Evolutionary conservation across 2,797 vertebrate species (phyloP), one percentile per base, ranked within the genome.

Genomic region (Amniataba percoides): DNA sequence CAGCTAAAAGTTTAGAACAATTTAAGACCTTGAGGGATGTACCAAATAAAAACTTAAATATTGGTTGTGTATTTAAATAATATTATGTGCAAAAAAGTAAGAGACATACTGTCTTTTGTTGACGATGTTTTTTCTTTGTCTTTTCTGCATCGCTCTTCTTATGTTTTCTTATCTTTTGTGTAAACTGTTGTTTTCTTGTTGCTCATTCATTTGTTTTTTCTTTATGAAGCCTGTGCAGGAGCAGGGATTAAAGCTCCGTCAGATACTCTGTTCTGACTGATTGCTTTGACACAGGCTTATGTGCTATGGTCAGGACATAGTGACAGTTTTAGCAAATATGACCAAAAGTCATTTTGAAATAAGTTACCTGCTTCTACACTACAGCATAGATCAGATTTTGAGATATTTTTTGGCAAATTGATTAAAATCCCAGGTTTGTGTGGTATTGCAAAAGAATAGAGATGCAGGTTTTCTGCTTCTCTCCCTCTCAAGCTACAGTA

Each of bases 381-480:
- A 48, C 3, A 34, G 23, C 43, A 21, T 48, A 36, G n/a, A 62
- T 65, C 21, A 48, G n/a, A 62, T 25, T 15, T 43, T 9, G 5
- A 65, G 18, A 74, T 67, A 42, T 70, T 58, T 69, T 59, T 43
- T 61, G 21, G 16, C 43, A 65, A 57, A 60, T 10, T 74, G 25
- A 56, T 63, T 39, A 49, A 64, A 6, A 40, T 66, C 21, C 13
- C 11, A 5, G 43, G 65, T 46, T 23, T 39, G 7, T 64, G 40
- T 48, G 3, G 10, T 45, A 21, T 64, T 55, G 49, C 31, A 45
- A 27, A 40, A 62, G 7, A 40, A 59, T 5, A n/a, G 13, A 23
- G 16, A 36, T 36, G 5, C 34, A 36, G 34, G 34, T n/a, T 42
- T 56, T 58, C 1, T 21, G 61, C 36, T 49, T 12, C 14, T 27